These are phyloP conservation scores for Synanthedon myopaeformis DNA, from an alignment of 2,888 invertebrate species.

Conservation along the genomic window DNA sequence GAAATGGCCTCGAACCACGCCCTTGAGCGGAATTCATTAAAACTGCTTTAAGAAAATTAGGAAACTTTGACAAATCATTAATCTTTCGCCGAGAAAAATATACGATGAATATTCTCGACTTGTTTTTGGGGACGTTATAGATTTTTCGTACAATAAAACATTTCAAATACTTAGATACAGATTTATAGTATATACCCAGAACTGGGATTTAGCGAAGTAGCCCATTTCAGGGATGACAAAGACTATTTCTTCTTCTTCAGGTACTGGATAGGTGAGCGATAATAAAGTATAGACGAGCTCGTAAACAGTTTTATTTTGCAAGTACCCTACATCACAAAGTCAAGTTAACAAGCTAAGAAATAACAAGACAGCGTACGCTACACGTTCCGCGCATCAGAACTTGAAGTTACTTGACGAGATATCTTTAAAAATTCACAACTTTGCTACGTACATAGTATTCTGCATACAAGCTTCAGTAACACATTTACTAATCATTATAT, in stretches of 20 bases:
- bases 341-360: too few relatives aligned
- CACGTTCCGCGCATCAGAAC: too few relatives aligned
- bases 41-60: slow-evolving; percentile 26
- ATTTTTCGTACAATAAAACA: neutral
- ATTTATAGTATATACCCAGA: neutral
- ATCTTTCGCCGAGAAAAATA: slow-evolving; percentile 25
- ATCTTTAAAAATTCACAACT: too few relatives aligned
- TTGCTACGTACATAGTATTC: too few relatives aligned
- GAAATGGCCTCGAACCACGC: slow-evolving; percentile 1
- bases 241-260: neutral
- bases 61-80: slow-evolving; percentile 35
- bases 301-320: too few relatives aligned
- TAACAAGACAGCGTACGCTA: too few relatives aligned
- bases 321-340: too few relatives aligned
- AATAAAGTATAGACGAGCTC: neutral
- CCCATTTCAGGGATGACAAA: too few relatives aligned
- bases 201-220: too few relatives aligned
- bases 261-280: neutral
- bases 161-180: neutral
- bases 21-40: slow-evolving; percentile 23
- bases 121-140: neutral
- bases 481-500: too few relatives aligned
- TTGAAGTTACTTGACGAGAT: too few relatives aligned
- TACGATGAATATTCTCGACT: slow-evolving; percentile 3
- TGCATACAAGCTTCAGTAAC: too few relatives aligned